Conservation (phyloP, 35 echinoderm and acorn worm species). For the Ophiothrix spiculata region DNA sequence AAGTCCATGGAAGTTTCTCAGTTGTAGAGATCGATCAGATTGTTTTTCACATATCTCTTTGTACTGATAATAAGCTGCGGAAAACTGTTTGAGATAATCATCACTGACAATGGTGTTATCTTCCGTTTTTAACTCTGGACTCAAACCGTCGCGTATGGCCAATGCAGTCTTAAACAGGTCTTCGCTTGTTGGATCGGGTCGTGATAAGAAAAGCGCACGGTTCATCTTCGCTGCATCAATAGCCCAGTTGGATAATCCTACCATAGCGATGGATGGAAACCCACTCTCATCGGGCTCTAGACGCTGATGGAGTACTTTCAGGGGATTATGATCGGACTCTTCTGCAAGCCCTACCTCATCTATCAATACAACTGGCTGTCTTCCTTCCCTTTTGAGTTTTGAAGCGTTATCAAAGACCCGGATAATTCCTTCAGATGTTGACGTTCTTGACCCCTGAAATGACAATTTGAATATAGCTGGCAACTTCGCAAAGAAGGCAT, state of each 20-base stretch:
- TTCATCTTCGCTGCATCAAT: slow-evolving; percentile 61
- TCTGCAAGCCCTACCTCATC: slow-evolving; percentile 57
- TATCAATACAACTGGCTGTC: slow-evolving; percentile 34
- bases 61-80: slow-evolving; percentile 6
- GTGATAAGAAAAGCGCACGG: slow-evolving; percentile 23
- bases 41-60: neutral
- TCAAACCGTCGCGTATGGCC: neutral
- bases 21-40: no score
- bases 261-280: slow-evolving; percentile 30
- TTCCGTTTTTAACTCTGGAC: no score
- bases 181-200: slow-evolving; percentile 28
- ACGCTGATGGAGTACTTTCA: slow-evolving; percentile 28
- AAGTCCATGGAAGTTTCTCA: slow-evolving; percentile 44
- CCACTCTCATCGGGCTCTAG: slow-evolving; percentile 19
- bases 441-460: slow-evolving; percentile 31
- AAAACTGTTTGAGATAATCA: neutral
- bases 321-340: slow-evolving; percentile 10
- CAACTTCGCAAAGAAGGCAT: slow-evolving; percentile 19
- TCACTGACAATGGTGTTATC: neutral
- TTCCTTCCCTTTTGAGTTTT: slow-evolving; percentile 9
- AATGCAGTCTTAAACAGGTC: slow-evolving; percentile 32
- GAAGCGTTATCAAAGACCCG: slow-evolving; percentile 32
- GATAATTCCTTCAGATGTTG: slow-evolving; percentile 49
- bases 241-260: slow-evolving; percentile 51
- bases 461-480: slow-evolving; percentile 29